phyloP scores from a whole-genome alignment of 2,888 invertebrate species.

The Leptinotarsa haldemani region DNA sequence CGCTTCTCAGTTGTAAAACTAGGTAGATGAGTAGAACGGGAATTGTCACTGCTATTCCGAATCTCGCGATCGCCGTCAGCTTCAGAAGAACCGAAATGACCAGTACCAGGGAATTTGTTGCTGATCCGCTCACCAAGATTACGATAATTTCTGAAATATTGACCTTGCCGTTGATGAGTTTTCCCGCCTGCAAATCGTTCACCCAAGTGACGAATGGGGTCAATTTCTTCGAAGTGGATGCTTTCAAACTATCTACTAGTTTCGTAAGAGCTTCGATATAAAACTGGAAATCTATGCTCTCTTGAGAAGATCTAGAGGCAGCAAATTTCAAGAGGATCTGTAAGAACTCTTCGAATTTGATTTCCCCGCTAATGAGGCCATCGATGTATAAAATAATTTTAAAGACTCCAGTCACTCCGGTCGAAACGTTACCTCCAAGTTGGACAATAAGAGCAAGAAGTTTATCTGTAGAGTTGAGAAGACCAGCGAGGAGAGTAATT shows the following conservation, averaged over 20 bases:
- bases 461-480: conserved; percentile 37
- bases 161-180: conserved; percentile 31
- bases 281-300: conserved; percentile 27
- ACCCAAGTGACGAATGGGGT: conserved; percentile 32
- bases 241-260: conserved; percentile 27
- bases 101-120: conserved; percentile 24
- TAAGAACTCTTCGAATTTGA: conserved; percentile 38
- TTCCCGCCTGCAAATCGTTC: conserved; percentile 32
- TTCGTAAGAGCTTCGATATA: conserved; percentile 33
- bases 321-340: conserved; percentile 32
- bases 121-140: conserved; percentile 23
- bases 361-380: conserved; percentile 21
- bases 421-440: conserved; percentile 40
- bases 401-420: conserved; percentile 43
- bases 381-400: conserved; percentile 37
- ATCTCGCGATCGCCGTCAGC: conserved; percentile 21
- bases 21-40: conserved; percentile 36
- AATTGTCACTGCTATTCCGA: conserved; percentile 35
- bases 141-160: conserved; percentile 38
- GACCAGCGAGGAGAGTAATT: conserved; percentile 30
- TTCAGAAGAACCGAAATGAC: conserved; percentile 36
- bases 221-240: conserved; percentile 19
- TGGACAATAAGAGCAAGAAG: conserved; percentile 36
- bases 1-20: conserved; percentile 29
- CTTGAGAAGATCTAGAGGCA: conserved; percentile 8